These are phyloP conservation scores for Acropora tenuis DNA, from an alignment of 64 coral and sea anemone species.

Conservation along the genomic window DNA sequence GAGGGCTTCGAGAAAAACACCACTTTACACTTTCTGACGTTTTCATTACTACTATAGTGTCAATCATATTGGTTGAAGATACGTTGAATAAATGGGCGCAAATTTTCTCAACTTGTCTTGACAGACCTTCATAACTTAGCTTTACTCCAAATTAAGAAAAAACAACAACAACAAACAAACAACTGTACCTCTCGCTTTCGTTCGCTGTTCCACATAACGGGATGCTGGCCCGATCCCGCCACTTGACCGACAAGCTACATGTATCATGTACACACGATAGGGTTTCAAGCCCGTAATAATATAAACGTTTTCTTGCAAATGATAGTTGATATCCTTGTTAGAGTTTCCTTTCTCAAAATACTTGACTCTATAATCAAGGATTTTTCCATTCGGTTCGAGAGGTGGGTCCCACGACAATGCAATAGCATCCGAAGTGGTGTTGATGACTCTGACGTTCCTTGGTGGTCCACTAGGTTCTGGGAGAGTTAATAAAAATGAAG, in stretches of 20 bases:
- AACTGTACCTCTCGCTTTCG: slow-evolving; percentile 42
- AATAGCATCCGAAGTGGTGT: slow-evolving; percentile 14
- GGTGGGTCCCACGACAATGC: slow-evolving; percentile 66
- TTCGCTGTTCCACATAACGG: not conserved
- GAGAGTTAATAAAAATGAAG: not conserved
- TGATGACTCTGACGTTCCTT: slow-evolving; percentile 29
- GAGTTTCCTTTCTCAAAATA: not conserved
- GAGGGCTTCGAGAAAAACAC: too few species aligned
- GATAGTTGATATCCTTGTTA: not conserved
- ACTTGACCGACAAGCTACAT: slow-evolving; percentile 27
- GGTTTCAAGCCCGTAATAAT: slow-evolving; percentile 34
- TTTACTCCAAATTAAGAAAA: not conserved
- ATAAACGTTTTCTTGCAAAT: not conserved
- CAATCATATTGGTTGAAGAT: too few species aligned
- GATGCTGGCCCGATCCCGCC: slow-evolving; percentile 50
- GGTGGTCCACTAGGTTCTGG: slow-evolving; percentile 73
- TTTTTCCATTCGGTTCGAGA: slow-evolving; percentile 56
- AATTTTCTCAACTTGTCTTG: too few species aligned
- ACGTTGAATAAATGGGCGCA: too few species aligned
- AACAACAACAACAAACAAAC: not conserved
- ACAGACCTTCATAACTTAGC: too few species aligned
- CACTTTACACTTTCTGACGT: too few species aligned
- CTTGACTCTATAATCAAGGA: not conserved
- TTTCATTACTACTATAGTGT: too few species aligned
- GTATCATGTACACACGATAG: slow-evolving; percentile 30